Evolutionary conservation across 2,888 invertebrate species (phyloP).

Genomic region (Eugnorisma glareosa): DNA sequence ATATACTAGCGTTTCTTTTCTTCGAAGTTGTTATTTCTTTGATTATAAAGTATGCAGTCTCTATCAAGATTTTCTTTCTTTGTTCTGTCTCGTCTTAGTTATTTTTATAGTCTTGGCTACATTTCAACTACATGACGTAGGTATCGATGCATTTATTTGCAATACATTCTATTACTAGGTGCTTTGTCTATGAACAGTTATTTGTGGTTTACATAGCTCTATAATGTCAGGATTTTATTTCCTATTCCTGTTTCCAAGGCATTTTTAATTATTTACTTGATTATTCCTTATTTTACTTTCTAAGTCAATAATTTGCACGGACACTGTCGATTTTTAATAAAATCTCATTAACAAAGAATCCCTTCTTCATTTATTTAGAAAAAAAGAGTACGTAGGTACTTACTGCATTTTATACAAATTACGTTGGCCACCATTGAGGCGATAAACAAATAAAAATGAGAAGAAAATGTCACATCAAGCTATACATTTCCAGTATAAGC

Average conservation of each 20-base stretch:
- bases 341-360: too few relatives aligned
- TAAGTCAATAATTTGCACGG: neutral
- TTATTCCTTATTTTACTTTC: neutral
- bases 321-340: neutral
- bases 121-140: conserved; percentile 42
- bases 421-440: neutral
- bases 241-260: conserved; percentile 38
- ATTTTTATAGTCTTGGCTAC: conserved; percentile 57
- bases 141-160: conserved; percentile 62
- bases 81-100: conserved; percentile 32
- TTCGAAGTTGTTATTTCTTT: conserved; percentile 17
- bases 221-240: conserved; percentile 24
- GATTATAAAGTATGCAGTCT: conserved; percentile 35
- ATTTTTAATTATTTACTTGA: neutral
- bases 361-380: neutral
- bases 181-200: neutral
- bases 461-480: neutral
- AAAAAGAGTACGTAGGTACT: conserved; percentile 3
- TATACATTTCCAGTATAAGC: too few relatives aligned
- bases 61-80: conserved; percentile 30
- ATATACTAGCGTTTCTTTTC: conserved; percentile 31
- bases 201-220: conserved; percentile 20
- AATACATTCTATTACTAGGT: conserved; percentile 41
- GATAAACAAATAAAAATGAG: conserved; percentile 20
- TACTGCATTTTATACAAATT: conserved; percentile 3